Conservation (phyloP, 2,797 vertebrate species). For the Urophycis tenuis region DNA sequence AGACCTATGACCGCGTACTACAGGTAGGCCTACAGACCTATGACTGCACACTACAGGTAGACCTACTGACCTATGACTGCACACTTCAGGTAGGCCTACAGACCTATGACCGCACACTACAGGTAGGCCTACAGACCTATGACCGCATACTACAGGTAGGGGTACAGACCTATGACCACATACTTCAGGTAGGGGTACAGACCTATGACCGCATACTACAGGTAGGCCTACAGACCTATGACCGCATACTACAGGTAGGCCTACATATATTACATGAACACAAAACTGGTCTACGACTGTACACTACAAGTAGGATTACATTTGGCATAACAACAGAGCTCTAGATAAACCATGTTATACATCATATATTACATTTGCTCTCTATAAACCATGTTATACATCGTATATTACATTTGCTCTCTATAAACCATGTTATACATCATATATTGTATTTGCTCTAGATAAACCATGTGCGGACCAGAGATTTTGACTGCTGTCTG, state of each 20-base stretch:
- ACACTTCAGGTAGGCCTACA: no score
- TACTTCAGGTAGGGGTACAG: conserved; percentile 63
- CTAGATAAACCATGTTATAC: conserved; percentile 36
- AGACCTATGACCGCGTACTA: conserved; percentile 85
- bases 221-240: conserved; percentile 83
- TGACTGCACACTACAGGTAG: conserved; percentile 91
- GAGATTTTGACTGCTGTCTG: conserved; percentile 97
- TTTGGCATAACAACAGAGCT: no score
- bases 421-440: not conserved
- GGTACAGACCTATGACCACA: not conserved
- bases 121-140: conserved; percentile 81
- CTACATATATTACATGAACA: not conserved
- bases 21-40: conserved; percentile 92
- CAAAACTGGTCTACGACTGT: no score
- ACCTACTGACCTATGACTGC: conserved; percentile 79
- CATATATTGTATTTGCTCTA: conserved; percentile 43
- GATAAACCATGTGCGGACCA: conserved; percentile 95
- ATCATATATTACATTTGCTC: not conserved
- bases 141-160: conserved; percentile 91
- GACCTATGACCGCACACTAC: conserved; percentile 55
- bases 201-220: conserved; percentile 21
- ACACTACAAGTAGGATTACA: no score
- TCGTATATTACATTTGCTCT: not conserved
- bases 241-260: conserved; percentile 88
- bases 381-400: not conserved